Base-by-base conservation (phyloP, 2,797 vertebrate species). In the Oreonectes daqikongensis region DNA sequence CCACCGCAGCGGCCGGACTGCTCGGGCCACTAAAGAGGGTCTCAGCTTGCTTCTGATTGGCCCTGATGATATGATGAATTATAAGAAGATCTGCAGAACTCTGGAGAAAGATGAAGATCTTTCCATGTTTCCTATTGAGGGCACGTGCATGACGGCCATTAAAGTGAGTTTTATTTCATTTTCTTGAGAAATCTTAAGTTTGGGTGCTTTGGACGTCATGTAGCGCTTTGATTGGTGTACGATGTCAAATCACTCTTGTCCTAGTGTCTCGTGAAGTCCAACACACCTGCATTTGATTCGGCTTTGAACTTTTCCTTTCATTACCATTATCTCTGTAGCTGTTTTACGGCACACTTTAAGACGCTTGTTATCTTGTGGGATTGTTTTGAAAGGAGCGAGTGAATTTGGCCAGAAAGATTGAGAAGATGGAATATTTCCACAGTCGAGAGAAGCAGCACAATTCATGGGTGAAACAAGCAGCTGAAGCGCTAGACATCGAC, bases 1-100 rank as follows among this genome's bases (percentile, higher is more conserved):
- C 48, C 98, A 99, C 86, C 93, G 97, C 11, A 99, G 98, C 0
- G 97, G 97, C 66, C 91, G 97, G 40, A 99, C 97, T 1, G 97
- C 97, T 4, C 93, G 97, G 79, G 97, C 95, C 24, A 85, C 95
- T 57, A 95, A 83, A 5, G 94, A 96, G 71, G 98, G 98, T 74
- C 95, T 99, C 32, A 96, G 95, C 84, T 85, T 99, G 57, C 87
- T 99, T 85, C 87, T 99, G 7, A 91, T 97, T 0, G 94, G 96
- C 3, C 97, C 98, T 0, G 95, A 95, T 1, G 97, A 99, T 82
- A 77, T 97, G 86, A 88, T 97, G 66, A 95, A 97, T 87, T 99
- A 95, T 80, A 96, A 88, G 84, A 98, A 95, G 86, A 99, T 99
- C 83, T 98, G 93, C 86, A 95, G 89, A 84, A 94, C 93, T 0